Evolutionary conservation across 2,797 vertebrate genomes (phyloP).

Genomic region (Microhierax caerulescens): DNA sequence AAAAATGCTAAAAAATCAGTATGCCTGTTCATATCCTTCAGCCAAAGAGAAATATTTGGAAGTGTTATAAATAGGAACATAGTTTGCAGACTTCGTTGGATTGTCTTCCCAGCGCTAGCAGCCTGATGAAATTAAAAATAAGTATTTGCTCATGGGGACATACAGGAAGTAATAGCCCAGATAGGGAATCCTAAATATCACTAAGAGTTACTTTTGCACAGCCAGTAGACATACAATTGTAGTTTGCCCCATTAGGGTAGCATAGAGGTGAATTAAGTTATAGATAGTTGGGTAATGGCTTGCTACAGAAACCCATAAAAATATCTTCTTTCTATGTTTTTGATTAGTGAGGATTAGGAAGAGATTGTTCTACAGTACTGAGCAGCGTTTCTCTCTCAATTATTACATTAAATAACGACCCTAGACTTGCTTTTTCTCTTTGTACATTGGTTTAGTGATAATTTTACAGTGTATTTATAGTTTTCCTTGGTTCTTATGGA

Average conservation of each 20-base stretch:
- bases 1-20: neutral
- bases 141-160: neutral
- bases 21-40: neutral
- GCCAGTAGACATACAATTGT: neutral
- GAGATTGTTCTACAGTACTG: neutral
- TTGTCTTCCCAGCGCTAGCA: neutral
- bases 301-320: neutral
- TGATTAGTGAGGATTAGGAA: neutral
- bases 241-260: neutral
- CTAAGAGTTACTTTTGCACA: neutral
- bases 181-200: neutral
- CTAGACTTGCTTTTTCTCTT: neutral
- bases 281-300: neutral
- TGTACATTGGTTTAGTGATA: neutral
- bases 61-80: conserved; percentile 2
- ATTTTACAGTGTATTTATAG: neutral
- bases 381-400: neutral
- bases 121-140: conserved; percentile 1
- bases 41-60: neutral
- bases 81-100: neutral
- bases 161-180: neutral
- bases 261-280: neutral
- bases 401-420: neutral
- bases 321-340: neutral
- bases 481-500: neutral